Conservation (phyloP, 2,888 invertebrate genomes). For the Neuroscelio doddi region DNA sequence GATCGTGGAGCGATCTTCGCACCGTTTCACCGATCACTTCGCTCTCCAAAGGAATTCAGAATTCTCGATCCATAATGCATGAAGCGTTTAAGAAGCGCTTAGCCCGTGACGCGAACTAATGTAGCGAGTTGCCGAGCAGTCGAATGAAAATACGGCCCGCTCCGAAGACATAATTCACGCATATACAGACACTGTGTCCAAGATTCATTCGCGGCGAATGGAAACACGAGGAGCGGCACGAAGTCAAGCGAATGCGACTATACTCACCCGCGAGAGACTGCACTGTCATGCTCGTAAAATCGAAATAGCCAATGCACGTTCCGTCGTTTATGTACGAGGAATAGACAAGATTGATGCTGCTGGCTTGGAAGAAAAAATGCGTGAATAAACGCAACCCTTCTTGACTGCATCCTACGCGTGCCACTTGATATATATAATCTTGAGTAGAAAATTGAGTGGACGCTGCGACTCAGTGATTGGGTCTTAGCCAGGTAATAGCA, state of each 20-base stretch:
- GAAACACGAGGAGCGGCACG: constrained; percentile 10
- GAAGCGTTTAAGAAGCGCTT: constrained; percentile 64
- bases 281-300: constrained; percentile 60
- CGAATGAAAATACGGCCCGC: constrained; percentile 51
- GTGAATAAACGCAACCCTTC: constrained; percentile 30
- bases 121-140: constrained; percentile 54
- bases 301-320: constrained; percentile 43
- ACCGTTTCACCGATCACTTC: constrained; percentile 37
- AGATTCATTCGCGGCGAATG: constrained; percentile 26
- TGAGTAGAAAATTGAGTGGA: too few relatives aligned
- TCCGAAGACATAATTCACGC: constrained; percentile 35
- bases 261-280: constrained; percentile 55
- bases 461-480: too few relatives aligned
- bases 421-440: constrained; percentile 20
- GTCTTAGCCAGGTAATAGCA: too few relatives aligned
- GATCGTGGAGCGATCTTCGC: constrained; percentile 33
- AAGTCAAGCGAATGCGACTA: constrained; percentile 20
- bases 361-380: constrained; percentile 37
- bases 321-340: constrained; percentile 29
- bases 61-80: constrained; percentile 66
- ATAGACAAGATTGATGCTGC: constrained; percentile 58
- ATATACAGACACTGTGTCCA: constrained; percentile 28
- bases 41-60: constrained; percentile 56
- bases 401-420: constrained; percentile 26
- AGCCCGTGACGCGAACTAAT: constrained; percentile 59